Evolutionary conservation across 2,888 invertebrate genomes (phyloP).

Genomic region (Philhelius pedissequus): DNA sequence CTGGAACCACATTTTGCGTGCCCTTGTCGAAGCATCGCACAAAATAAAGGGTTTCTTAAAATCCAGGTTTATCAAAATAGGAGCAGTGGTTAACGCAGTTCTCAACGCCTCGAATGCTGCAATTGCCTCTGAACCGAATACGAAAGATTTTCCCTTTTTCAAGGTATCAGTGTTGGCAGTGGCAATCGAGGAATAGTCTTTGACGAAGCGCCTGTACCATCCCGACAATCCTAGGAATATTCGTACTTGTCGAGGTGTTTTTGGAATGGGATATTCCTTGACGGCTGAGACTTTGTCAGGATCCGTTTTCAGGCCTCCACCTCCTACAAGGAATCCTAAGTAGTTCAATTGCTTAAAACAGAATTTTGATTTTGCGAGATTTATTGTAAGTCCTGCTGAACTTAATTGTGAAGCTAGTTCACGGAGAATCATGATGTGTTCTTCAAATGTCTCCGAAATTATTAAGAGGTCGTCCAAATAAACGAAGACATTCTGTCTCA

Average conservation of each 20-base stretch:
- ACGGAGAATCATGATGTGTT: not conserved
- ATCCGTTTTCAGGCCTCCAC: not conserved
- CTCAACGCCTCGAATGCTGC: not conserved
- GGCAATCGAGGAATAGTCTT: not conserved
- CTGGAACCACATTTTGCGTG: conserved; percentile 68
- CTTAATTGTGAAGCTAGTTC: not conserved
- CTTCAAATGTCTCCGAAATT: not conserved
- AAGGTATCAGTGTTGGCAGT: not conserved
- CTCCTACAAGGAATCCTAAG: not conserved
- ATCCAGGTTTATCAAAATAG: not conserved
- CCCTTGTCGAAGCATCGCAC: conserved; percentile 26
- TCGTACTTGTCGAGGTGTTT: not conserved
- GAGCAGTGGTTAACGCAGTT: not conserved
- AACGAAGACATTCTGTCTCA: not conserved
- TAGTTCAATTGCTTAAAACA: not conserved
- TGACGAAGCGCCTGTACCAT: not conserved
- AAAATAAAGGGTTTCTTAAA: not conserved
- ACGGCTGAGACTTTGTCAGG: not conserved
- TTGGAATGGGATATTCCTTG: not conserved
- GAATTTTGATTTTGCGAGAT: not conserved
- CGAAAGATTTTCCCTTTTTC: not conserved
- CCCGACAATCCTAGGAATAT: not conserved
- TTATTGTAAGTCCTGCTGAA: not conserved
- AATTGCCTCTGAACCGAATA: not conserved
- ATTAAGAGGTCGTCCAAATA: not conserved